Conservation (phyloP, 2,888 invertebrate genomes). For the Branchinecta sandiegonensis region DNA sequence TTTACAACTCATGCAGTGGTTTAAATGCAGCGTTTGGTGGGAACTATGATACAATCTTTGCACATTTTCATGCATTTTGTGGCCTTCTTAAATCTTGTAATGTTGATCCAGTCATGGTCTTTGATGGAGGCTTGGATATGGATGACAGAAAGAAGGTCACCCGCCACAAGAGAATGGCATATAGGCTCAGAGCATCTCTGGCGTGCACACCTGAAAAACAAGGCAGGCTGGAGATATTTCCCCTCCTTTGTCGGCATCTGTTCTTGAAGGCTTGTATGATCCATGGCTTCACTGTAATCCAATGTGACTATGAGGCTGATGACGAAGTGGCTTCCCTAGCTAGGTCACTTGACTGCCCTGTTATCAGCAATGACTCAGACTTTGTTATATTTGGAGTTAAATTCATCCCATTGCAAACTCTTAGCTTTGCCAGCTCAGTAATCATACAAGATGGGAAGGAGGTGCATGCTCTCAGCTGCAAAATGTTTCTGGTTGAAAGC, state of each 20-base stretch:
- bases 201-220: slow-evolving; percentile 21
- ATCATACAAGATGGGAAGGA: slow-evolving; percentile 34
- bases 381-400: slow-evolving; percentile 73
- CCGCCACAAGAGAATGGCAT: slow-evolving; percentile 31
- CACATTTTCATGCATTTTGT: slow-evolving; percentile 51
- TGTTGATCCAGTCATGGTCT: slow-evolving; percentile 53
- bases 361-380: slow-evolving; percentile 85
- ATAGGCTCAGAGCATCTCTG: slow-evolving; percentile 27
- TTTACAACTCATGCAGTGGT: slow-evolving; percentile 34
- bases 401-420: slow-evolving; percentile 54
- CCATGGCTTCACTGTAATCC: slow-evolving; percentile 48
- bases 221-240: slow-evolving; percentile 47
- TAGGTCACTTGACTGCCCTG: slow-evolving; percentile 59
- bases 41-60: slow-evolving; percentile 63
- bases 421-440: slow-evolving; percentile 34
- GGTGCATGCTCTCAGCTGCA: slow-evolving; percentile 42
- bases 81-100: slow-evolving; percentile 51
- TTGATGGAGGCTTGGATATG: slow-evolving; percentile 48
- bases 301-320: slow-evolving; percentile 79
- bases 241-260: slow-evolving; percentile 54
- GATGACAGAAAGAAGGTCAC: slow-evolving; percentile 56
- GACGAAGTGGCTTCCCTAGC: slow-evolving; percentile 70
- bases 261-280: slow-evolving; percentile 54
- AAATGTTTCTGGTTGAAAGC: slow-evolving; percentile 54
- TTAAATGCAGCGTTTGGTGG: slow-evolving; percentile 58